Evolutionary conservation across 2,113 vertebrate species (phyloP).

Genomic region (Gadus macrocephalus): DNA sequence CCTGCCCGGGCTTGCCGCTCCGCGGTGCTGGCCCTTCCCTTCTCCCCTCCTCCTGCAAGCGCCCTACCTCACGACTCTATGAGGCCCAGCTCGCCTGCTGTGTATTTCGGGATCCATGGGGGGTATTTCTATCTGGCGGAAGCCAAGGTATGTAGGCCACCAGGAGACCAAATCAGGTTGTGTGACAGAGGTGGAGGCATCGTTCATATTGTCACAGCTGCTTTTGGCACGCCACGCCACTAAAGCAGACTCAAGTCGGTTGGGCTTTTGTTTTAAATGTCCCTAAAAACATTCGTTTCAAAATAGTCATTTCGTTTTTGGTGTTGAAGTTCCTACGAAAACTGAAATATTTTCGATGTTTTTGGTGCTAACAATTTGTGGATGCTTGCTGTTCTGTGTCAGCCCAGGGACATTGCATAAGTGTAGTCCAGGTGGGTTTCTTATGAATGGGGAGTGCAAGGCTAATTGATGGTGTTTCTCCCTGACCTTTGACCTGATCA

Average conservation of each 20-base stretch:
- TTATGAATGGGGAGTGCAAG: background rate
- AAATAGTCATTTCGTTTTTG: too few species aligned
- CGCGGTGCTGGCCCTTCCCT: constrained; percentile 27
- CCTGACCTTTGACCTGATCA: constrained; percentile 39
- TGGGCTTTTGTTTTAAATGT: too few species aligned
- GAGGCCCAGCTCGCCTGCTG: constrained; percentile 18
- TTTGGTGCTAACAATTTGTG: background rate
- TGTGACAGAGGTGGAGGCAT: constrained; percentile 46
- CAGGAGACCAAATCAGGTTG: constrained; percentile 64
- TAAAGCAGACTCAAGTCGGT: too few species aligned
- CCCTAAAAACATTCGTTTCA: too few species aligned
- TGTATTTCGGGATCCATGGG: constrained; percentile 64
- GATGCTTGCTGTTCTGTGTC: background rate
- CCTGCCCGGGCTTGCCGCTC: constrained; percentile 58
- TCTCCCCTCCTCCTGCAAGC: background rate
- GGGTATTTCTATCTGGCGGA: constrained; percentile 54
- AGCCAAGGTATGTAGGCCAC: constrained; percentile 57
- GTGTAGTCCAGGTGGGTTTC: background rate
- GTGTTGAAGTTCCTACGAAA: too few species aligned
- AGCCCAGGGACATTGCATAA: background rate
- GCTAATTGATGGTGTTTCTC: background rate
- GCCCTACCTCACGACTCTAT: constrained; percentile 27
- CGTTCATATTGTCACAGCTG: constrained; percentile 27
- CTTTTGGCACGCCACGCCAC: too few species aligned
- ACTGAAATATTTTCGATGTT: background rate